Evolutionary conservation across 2,888 invertebrate species (phyloP).

Genomic region (Acleris laterana): DNA sequence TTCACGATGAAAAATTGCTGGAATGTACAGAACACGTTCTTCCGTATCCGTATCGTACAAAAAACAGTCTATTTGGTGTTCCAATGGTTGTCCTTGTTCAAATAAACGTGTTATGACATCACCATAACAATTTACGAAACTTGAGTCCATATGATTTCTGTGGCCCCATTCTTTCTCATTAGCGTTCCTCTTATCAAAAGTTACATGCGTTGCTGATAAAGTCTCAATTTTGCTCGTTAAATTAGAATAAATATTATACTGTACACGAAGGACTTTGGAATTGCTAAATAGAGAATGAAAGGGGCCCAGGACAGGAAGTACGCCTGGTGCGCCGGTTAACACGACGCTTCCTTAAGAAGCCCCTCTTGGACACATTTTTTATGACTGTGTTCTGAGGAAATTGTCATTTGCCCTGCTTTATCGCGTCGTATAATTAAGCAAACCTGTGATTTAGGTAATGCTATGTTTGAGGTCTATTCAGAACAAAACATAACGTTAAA

Average conservation of each 20-base stretch:
- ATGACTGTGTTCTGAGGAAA: conserved; percentile 53
- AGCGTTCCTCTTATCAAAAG: conserved; percentile 30
- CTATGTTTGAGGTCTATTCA: not conserved
- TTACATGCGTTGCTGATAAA: conserved; percentile 24
- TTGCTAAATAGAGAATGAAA: conserved; percentile 61
- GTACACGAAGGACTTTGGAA: conserved; percentile 39
- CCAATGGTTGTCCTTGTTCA: conserved; percentile 3
- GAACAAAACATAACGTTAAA: too few relatives aligned
- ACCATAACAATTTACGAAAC: conserved; percentile 14
- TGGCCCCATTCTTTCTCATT: conserved; percentile 33
- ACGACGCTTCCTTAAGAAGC: conserved; percentile 72
- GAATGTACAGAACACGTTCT: not conserved
- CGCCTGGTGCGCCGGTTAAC: conserved; percentile 77
- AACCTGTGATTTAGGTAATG: conserved; percentile 24
- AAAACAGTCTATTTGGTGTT: too few relatives aligned
- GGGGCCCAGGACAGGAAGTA: conserved; percentile 73
- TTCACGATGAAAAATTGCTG: too few relatives aligned
- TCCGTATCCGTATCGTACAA: not conserved
- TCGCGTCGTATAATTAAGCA: conserved; percentile 27
- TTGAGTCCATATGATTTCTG: conserved; percentile 21
- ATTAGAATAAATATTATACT: conserved; percentile 4
- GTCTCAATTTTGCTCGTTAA: conserved; percentile 14
- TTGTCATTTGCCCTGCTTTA: conserved; percentile 48
- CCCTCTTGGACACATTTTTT: conserved; percentile 57
- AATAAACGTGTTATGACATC: conserved; percentile 25